Evolutionary conservation across 64 coral and sea anemone genomes (phyloP), one percentile per base, ranked within the genome.

Genomic region (Hydrozoanthus tunicans): DNA sequence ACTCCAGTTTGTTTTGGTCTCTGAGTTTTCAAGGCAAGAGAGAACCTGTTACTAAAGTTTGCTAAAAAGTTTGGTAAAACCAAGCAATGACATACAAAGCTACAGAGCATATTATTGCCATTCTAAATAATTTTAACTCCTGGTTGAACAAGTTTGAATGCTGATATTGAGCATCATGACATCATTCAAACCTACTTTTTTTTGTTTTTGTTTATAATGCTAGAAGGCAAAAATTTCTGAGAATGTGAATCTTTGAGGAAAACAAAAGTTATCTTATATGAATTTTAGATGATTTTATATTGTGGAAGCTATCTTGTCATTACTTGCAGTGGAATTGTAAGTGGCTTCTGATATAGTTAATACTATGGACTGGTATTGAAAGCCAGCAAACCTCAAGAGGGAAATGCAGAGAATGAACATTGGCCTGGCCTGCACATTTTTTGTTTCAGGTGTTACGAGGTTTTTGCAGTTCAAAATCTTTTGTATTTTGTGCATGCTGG

Each of bases 61-160:
- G 56, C 69, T 56, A 26, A 59, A 86, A 58, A 23, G 84, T 88
- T 72, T 73, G 53, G 69, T 75, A 88, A 73, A 74, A 60, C 67
- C 56, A 88, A 56, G 62, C 27, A 53, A 23, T 53, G 69, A 65
- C 26, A 82, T 88, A 88, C 84, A 88, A 88, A 88, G 84, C 84
- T 88, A 88, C 84, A 88, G 84, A 88, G 69, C 69, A 53, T 27
- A 59, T 60, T 74, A 70, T 79, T 17, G 14, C 77, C 5, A 71
- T 10, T 69, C 43, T 74, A 32, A 52, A 76, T 51, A 8, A 51
- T 4, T 76, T 52, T 76, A 5, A 3, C 5, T 76, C 32, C 32
- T 43, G 32, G 27, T 12, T 2, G 13, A 76, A 76, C 10, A 66
- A 66, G 12, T 66, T 66, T 66, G 27, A 4, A 11, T 53, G 32